Conservation (phyloP, 1,140 invertebrate species). For the Heliconius hermathena region DNA sequence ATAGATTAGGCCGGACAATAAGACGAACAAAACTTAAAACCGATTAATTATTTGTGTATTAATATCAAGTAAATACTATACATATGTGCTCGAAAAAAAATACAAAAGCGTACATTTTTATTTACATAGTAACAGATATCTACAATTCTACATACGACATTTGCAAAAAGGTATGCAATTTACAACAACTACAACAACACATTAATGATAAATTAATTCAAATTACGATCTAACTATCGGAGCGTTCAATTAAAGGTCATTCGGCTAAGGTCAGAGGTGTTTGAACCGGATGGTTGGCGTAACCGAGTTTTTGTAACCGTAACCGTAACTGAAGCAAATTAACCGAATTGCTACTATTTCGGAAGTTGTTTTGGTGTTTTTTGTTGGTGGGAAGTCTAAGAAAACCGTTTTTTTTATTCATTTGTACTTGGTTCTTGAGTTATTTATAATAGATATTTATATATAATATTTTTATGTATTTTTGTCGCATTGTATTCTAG, state of each 20-base stretch:
- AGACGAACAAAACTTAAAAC: too few species aligned
- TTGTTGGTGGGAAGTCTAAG: not conserved
- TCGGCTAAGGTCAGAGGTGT: slow-evolving; percentile 21
- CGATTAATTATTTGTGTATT: too few species aligned
- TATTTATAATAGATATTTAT: not conserved
- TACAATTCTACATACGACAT: too few species aligned
- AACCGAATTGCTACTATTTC: slow-evolving; percentile 15
- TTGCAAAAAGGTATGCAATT: not conserved
- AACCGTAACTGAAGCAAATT: slow-evolving; percentile 5
- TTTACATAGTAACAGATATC: too few species aligned
- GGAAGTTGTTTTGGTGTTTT: not conserved
- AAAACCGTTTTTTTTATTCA: not conserved
- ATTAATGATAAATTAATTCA: not conserved
- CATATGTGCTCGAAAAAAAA: too few species aligned
- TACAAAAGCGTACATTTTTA: too few species aligned
- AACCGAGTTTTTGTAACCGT: slow-evolving; percentile 18
- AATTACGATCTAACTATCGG: slow-evolving; percentile 6
- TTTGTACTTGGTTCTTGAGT: not conserved
- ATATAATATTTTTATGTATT: not conserved
- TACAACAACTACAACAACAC: not conserved
- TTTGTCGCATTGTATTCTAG: too few species aligned
- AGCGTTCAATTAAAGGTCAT: slow-evolving; percentile 25
- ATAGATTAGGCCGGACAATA: too few species aligned
- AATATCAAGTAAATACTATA: too few species aligned
- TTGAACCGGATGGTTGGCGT: slow-evolving; percentile 21